Evolutionary conservation across 1,140 invertebrate species (phyloP).

Genomic region (Musca domestica): DNA sequence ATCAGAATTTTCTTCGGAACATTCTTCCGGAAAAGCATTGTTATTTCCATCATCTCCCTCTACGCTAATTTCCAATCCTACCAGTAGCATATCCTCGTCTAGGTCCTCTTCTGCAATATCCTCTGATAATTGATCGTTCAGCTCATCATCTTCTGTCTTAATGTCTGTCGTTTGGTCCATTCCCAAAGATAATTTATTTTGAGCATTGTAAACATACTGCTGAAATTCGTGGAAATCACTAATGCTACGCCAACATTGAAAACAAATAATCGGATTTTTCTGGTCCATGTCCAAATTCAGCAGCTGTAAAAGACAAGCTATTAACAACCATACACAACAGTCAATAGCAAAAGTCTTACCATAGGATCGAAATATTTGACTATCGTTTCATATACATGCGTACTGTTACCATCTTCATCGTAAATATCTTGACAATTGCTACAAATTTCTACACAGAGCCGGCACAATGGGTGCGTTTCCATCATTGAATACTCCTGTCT

Average conservation of each 20-base stretch:
- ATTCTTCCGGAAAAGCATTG: neutral
- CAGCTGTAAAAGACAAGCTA: neutral
- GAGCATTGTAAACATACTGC: neutral
- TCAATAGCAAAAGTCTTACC: neutral
- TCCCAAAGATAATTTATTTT: neutral
- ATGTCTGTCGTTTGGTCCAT: neutral
- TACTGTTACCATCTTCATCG: neutral
- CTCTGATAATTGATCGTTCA: neutral
- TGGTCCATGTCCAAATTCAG: neutral
- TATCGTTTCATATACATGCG: neutral
- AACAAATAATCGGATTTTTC: neutral
- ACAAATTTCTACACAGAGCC: neutral
- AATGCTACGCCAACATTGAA: neutral
- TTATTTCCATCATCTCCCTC: neutral
- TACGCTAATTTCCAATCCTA: neutral
- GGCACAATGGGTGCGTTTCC: slow-evolving; percentile 16
- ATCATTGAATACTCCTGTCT: too few relatives aligned
- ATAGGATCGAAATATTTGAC: slow-evolving; percentile 15
- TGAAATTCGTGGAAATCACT: slow-evolving; percentile 1
- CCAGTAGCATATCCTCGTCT: neutral
- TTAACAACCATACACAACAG: neutral
- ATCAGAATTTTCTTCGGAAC: too few relatives aligned
- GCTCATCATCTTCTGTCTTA: neutral
- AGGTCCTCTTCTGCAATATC: neutral
- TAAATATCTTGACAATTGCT: neutral